These are phyloP conservation scores for Erpetoichthys calabaricus DNA, from an alignment of 2,797 vertebrate species.

Conservation along the genomic window DNA sequence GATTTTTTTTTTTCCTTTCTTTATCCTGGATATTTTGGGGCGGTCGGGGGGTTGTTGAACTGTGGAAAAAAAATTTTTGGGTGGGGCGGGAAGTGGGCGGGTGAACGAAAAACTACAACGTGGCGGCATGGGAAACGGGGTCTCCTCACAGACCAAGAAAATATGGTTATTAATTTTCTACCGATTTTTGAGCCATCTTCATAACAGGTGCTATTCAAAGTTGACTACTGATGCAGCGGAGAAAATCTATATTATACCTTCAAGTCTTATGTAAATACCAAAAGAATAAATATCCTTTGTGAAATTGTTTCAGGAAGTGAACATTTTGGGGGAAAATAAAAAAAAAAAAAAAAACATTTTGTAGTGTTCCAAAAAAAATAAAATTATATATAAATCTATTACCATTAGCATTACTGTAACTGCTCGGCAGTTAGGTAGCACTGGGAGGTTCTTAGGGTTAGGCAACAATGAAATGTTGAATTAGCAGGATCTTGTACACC, in stretches of 20 bases:
- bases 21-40: slow-evolving; percentile 7
- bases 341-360: too few species aligned
- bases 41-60: too few species aligned
- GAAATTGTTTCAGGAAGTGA: neutral
- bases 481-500: too few species aligned
- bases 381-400: too few species aligned
- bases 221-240: neutral
- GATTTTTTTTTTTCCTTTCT: neutral
- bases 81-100: too few species aligned
- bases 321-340: neutral
- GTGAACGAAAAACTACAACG: too few species aligned
- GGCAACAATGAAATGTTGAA: neutral
- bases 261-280: slow-evolving; percentile 1
- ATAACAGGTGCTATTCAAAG: slow-evolving; percentile 1
- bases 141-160: too few species aligned
- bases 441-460: neutral
- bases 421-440: neutral
- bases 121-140: too few species aligned
- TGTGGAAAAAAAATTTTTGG: too few species aligned
- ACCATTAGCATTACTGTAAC: slow-evolving; percentile 1
- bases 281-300: neutral
- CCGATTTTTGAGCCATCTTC: slow-evolving; percentile 2
- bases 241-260: neutral
- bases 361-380: too few species aligned
- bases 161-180: neutral